Evolutionary conservation across 2,888 invertebrate species (phyloP).

Genomic region (Meteorus colon): DNA sequence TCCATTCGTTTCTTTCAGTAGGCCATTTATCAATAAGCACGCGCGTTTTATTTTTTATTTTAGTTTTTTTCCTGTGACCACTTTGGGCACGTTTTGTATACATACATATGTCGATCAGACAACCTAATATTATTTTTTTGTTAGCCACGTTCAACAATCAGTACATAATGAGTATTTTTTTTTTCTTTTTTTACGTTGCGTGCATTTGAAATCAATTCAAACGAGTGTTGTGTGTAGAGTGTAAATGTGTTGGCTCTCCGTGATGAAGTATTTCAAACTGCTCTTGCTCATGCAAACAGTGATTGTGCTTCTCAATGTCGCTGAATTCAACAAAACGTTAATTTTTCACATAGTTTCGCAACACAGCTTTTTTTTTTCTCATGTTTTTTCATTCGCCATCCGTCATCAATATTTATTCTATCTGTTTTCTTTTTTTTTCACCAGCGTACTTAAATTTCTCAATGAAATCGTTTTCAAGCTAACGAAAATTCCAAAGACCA

Average conservation of each 20-base stretch:
- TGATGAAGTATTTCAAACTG: conserved; percentile 42
- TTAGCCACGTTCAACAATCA: conserved; percentile 64
- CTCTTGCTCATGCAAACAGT: conserved; percentile 37
- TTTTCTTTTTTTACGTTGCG: conserved; percentile 48
- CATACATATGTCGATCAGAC: conserved; percentile 59
- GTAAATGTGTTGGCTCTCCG: conserved; percentile 46
- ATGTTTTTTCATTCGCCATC: conserved; percentile 20
- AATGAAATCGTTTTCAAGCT: conserved; percentile 15
- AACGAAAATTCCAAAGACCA: conserved; percentile 32
- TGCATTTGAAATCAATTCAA: conserved; percentile 45
- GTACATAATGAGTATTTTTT: conserved; percentile 58
- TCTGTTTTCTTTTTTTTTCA: background rate
- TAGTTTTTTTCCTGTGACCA: conserved; percentile 45
- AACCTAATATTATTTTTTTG: conserved; percentile 58
- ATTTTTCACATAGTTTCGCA: conserved; percentile 25
- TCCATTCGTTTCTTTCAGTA: conserved; percentile 41
- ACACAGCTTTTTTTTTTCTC: conserved; percentile 23
- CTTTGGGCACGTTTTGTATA: conserved; percentile 60
- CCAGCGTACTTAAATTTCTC: conserved; percentile 2
- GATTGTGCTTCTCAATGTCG: conserved; percentile 36
- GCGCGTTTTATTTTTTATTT: conserved; percentile 46
- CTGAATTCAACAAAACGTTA: background rate
- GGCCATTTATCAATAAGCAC: conserved; percentile 50
- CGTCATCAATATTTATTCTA: conserved; percentile 20
- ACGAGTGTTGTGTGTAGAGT: conserved; percentile 34